Evolutionary conservation across 92 coral and sea anemone species (phyloP).

Genomic region (Epizoanthus rinbou): DNA sequence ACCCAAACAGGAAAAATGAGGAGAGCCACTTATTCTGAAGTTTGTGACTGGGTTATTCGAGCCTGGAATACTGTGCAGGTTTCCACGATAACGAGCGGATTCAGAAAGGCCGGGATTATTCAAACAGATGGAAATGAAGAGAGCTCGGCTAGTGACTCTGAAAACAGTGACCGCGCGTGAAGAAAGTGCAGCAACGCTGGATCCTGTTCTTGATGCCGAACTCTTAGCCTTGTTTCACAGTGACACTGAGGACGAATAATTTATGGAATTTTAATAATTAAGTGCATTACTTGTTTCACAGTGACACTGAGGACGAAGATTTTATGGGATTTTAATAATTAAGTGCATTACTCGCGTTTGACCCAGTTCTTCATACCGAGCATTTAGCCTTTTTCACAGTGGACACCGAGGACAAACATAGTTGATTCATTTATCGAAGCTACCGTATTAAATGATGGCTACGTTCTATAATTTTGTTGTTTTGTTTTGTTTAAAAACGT

Average conservation of each 20-base stretch:
- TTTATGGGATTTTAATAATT: conserved; percentile 32
- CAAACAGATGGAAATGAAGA: too few relatives aligned
- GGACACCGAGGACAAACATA: too few relatives aligned
- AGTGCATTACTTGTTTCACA: conserved; percentile 34
- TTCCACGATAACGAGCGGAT: conserved; percentile 42
- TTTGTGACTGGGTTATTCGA: conserved; percentile 43
- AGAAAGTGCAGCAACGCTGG: conserved; percentile 30
- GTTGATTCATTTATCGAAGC: too few relatives aligned
- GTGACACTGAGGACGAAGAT: conserved; percentile 46
- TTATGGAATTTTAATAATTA: conserved; percentile 26
- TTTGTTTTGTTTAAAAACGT: too few relatives aligned
- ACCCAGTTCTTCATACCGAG: conserved; percentile 31
- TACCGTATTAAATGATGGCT: too few relatives aligned
- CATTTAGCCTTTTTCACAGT: conserved; percentile 9
- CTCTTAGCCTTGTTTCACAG: conserved; percentile 41
- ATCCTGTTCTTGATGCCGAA: conserved; percentile 41
- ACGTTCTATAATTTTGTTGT: too few relatives aligned
- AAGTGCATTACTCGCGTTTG: not conserved
- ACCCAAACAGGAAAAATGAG: conserved; percentile 51
- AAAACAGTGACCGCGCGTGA: conserved; percentile 27
- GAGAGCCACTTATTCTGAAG: conserved; percentile 49
- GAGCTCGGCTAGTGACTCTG: not conserved
- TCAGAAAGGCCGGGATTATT: conserved; percentile 52
- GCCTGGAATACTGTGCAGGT: conserved; percentile 55
- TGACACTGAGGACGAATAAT: conserved; percentile 41